phyloP scores from a whole-genome alignment of 2,797 vertebrate species.

The Perdix hodgsoniae region DNA sequence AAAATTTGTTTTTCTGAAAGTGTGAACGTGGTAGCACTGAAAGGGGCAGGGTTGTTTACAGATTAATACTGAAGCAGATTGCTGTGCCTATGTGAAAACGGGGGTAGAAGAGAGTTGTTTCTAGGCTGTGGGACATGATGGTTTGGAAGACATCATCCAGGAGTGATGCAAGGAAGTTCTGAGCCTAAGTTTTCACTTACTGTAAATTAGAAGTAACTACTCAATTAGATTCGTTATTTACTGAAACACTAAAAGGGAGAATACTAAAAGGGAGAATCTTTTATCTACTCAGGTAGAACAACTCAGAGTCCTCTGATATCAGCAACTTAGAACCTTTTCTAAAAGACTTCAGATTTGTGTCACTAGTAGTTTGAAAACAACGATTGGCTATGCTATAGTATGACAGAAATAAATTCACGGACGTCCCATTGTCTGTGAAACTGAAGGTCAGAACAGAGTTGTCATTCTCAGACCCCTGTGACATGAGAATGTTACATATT shows the following conservation, averaged over 20 bases:
- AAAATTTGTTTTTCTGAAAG: conserved; percentile 77
- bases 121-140: not conserved
- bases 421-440: not conserved
- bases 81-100: not conserved
- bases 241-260: not conserved
- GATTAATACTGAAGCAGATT: not conserved
- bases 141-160: not conserved
- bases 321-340: not conserved
- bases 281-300: not conserved
- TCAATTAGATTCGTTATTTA: not conserved
- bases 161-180: not conserved
- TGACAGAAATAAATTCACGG: not conserved
- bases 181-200: not conserved
- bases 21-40: not conserved
- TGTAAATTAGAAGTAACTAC: not conserved
- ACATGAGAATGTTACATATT: not conserved
- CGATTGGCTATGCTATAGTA: not conserved
- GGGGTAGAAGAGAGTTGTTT: not conserved
- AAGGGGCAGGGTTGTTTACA: conserved; percentile 50
- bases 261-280: not conserved
- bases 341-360: not conserved
- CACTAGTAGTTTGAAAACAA: not conserved
- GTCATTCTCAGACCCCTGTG: not conserved
- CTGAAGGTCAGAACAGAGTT: not conserved
- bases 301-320: not conserved